Evolutionary conservation across 2,888 invertebrate genomes (phyloP), one percentile per base, ranked within the genome.

Genomic region (Therioaphis trifolii): DNA sequence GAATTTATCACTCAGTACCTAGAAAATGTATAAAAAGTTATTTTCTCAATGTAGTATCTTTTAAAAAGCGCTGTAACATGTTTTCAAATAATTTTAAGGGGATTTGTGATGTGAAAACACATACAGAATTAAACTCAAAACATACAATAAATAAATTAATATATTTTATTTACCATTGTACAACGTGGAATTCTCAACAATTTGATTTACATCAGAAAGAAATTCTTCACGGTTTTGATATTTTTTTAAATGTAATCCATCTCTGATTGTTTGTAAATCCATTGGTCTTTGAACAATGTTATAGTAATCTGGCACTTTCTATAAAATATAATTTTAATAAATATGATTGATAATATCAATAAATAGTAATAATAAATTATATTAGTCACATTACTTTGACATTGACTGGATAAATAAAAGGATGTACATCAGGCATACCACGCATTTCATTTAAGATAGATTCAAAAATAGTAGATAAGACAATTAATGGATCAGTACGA

Each of bases 171-270:
- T 84, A 91, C 96, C 98, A 89, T 99, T 99, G 88, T 98, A 99
- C 1, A 96, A 89, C 5, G 92, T 93, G 14, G 98, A 97, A 89
- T 99, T 99, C 88, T 97, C 96, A 0, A 97, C 95, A 86, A 99
- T 98, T 89, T 96, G 96, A 89, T 96, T 95, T 2, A 99, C 95
- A 89, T 99, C 99, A 0, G 94, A 94, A 0, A 99, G 90, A 89
- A 99, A 99, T 86, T 96, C 96, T 88, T 97, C 97, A n/a, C 99
- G 91, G 86, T 95, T 96, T 87, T 96, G 96, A 88, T 99, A 99
- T 87, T 94, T 94, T 87, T 95, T 95, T 88, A 95, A 93, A 0
- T 96, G 90, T 24, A 96, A 89, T 88, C 95, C 95, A 87, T 97
- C 98, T 61, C 98, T 91, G 87, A 99, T 98, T 0, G 95, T 96